Percentiles rank a stretch among this genome's conserved stretches.
phyloP scores from a whole-genome alignment of 2,797 vertebrate genomes.

The Falco biarmicus region DNA sequence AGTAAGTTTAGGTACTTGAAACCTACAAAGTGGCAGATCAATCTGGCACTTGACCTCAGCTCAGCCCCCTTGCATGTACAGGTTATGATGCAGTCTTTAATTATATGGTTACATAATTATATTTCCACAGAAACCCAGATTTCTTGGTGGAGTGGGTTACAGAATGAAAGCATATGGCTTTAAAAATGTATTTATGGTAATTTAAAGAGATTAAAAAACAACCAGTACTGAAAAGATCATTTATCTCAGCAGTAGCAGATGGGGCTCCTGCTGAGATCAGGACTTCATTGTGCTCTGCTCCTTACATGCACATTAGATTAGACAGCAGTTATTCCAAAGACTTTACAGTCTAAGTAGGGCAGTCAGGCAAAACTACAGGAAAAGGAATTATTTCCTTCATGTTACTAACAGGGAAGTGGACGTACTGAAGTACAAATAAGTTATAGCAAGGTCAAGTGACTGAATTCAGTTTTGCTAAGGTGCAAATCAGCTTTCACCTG shows the following conservation, averaged over 20 bases:
- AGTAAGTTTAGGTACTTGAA: slow-evolving; percentile 33
- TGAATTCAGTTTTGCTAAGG: neutral
- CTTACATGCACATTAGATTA: slow-evolving; percentile 52
- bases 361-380: slow-evolving; percentile 21
- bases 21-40: slow-evolving; percentile 13
- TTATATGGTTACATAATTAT: slow-evolving; percentile 60
- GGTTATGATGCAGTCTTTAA: slow-evolving; percentile 46
- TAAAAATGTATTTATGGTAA: slow-evolving; percentile 74
- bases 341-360: slow-evolving; percentile 55
- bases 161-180: slow-evolving; percentile 69
- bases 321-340: slow-evolving; percentile 62
- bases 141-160: slow-evolving; percentile 44
- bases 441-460: slow-evolving; percentile 23
- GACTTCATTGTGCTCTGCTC: slow-evolving; percentile 66
- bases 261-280: slow-evolving; percentile 69
- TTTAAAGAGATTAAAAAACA: slow-evolving; percentile 72
- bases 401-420: neutral
- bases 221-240: slow-evolving; percentile 70
- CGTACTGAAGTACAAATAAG: neutral
- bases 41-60: slow-evolving; percentile 27
- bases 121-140: slow-evolving; percentile 57
- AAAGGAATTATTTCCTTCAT: slow-evolving; percentile 36
- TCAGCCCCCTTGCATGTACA: neutral
- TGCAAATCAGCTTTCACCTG: neutral
- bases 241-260: slow-evolving; percentile 72